Base-by-base conservation (phyloP, 2,888 invertebrate species). In the Oscheius sp. region DNA sequence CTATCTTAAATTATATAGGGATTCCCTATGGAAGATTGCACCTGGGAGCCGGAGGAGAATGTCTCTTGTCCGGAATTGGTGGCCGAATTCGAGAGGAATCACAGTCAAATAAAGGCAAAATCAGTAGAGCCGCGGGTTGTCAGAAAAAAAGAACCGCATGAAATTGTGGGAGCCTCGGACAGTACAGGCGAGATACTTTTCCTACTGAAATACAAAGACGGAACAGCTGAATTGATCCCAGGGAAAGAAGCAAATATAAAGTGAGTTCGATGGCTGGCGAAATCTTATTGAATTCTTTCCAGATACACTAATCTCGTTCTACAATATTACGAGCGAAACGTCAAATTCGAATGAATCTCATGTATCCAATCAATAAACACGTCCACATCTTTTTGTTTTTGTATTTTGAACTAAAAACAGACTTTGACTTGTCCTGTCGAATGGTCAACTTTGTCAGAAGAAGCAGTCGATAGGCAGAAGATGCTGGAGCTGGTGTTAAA, bases 31-130 rank as follows among this genome's bases (percentile, higher is more conserved):
- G 64, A 72, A 2, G 78, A 81, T 13, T 58, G 73, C 1, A 79
- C 75, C 25, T 81, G 81, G 81, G 81, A 81, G 41, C 81, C 81
- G 27, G 68, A 75, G 63, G 79, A 76, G 41, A 77, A 81, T 49
- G 56, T 81, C 0, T 58, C 63, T 13, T 77, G 79, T 23, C n/a
- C 45, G 9, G 72, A 78, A 29, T 56, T 76, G 68, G 23, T 81
- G 1, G 63, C 25, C 0, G 76, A 74, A 1, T 81, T 66, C 46
- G 76, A 79, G 46, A 59, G 56, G 18, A 49, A 66, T 18, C 49
- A 29, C 16, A 29, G 18, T 6, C 9, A 41, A 43, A 21, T 9
- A 16, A 16, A 49, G 49, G 5, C 16, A 7, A 27, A 52, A 27
- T 46, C 41, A 43, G 13, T 2, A 6, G 43, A 61, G 66, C 46